Percentiles rank a stretch among this genome's conserved stretches.
These are phyloP conservation scores for Phocoena phocoena DNA, from an alignment of 2,113 vertebrate genomes.

Conservation along the genomic window DNA sequence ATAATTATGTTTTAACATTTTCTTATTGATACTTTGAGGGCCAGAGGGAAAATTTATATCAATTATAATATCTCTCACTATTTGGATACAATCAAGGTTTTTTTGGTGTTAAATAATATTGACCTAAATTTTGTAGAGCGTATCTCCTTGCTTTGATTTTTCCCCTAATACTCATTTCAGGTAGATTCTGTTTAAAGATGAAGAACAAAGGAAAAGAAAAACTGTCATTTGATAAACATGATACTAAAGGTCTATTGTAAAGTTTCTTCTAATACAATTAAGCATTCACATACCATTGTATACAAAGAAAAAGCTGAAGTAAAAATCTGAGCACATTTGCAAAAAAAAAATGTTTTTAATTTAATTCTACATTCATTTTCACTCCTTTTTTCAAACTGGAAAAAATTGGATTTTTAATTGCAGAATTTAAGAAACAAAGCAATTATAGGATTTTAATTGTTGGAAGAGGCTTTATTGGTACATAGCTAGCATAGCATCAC, in stretches of 20 bases:
- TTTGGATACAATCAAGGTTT: neutral
- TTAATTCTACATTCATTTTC: neutral
- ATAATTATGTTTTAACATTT: conserved; percentile 20
- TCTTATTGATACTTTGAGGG: conserved; percentile 14
- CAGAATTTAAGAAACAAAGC: neutral
- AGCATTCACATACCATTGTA: neutral
- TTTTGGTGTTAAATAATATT: conserved; percentile 12
- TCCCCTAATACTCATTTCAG: neutral
- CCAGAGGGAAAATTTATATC: neutral
- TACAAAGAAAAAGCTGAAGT: neutral
- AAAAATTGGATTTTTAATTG: neutral
- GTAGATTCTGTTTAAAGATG: neutral
- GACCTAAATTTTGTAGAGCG: neutral
- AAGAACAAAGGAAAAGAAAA: neutral
- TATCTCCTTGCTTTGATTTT: neutral
- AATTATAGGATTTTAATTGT: neutral
- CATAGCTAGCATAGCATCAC: neutral
- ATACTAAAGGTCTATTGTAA: neutral
- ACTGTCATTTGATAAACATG: neutral
- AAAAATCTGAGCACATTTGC: neutral
- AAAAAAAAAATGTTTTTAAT: neutral
- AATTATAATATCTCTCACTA: conserved; percentile 19
- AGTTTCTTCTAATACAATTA: neutral
- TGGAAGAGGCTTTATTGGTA: neutral
- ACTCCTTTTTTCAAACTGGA: neutral